These are phyloP conservation scores for Halichoerus grypus DNA, from an alignment of 2,113 vertebrate species.

Conservation along the genomic window DNA sequence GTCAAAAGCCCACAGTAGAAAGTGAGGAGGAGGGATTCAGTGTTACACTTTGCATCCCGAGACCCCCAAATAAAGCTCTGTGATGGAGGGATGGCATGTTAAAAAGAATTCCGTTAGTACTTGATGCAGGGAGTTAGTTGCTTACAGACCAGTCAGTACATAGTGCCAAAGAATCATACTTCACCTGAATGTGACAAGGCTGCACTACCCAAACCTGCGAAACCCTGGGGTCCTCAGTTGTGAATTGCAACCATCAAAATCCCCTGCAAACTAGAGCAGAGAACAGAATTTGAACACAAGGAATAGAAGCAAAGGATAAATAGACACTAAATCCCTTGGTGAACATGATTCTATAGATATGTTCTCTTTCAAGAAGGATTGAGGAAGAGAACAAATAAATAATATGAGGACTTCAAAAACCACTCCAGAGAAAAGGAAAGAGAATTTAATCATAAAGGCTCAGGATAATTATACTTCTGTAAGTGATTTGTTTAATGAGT, in stretches of 20 bases:
- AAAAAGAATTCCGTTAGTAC: not conserved
- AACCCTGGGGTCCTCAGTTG: not conserved
- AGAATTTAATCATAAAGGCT: not conserved
- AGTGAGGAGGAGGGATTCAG: not conserved
- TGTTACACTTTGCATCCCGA: not conserved
- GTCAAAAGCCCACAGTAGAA: not conserved
- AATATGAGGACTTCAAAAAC: not conserved
- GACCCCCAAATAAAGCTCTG: not conserved
- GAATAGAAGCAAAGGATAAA: not conserved
- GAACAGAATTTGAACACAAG: conserved; percentile 19
- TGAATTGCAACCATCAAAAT: not conserved
- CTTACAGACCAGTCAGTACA: not conserved
- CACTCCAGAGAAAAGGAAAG: not conserved
- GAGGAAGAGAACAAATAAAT: not conserved
- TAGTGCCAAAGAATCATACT: too few relatives aligned
- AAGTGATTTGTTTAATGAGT: not conserved
- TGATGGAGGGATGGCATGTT: too few relatives aligned
- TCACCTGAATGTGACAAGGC: not conserved
- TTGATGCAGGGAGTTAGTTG: not conserved
- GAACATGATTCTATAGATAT: not conserved
- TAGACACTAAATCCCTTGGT: not conserved
- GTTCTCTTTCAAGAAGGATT: not conserved
- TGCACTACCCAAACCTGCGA: not conserved
- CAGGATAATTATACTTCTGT: not conserved
- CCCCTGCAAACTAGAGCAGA: not conserved